A percentile compares a stretch with the other conserved stretches of the same genome.
phyloP scores from a whole-genome alignment of 1,140 invertebrate genomes.

The Bombus difficillimus region DNA sequence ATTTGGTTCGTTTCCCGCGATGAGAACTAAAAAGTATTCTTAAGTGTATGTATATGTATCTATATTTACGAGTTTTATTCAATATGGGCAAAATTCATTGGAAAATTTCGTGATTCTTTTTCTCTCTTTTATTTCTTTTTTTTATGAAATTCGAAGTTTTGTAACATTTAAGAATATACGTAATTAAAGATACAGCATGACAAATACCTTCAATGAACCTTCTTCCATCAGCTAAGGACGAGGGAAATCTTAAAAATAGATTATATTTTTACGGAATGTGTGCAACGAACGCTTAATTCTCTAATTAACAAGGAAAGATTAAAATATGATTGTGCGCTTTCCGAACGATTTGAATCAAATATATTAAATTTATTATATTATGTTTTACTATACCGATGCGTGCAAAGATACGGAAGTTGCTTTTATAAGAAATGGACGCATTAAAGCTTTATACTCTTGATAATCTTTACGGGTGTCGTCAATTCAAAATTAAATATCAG shows the following conservation, averaged over 20 bases:
- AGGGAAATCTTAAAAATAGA: background rate
- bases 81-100: background rate
- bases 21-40: background rate
- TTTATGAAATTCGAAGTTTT: background rate
- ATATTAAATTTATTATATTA: background rate
- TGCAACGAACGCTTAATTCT: background rate
- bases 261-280: background rate
- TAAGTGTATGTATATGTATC: background rate
- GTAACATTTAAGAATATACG: background rate
- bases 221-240: background rate
- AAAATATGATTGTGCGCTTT: background rate
- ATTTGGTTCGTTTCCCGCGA: background rate
- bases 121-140: too few species aligned
- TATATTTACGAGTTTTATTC: background rate
- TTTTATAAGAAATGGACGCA: background rate
- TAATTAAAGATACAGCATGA: conserved; percentile 1
- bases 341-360: background rate
- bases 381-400: background rate
- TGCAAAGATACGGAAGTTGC: background rate
- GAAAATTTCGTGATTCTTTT: background rate
- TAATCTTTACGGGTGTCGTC: background rate
- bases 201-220: background rate
- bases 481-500: background rate
- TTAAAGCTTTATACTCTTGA: background rate
- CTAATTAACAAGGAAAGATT: background rate